Evolutionary conservation across 2,888 invertebrate genomes (phyloP), one percentile per base, ranked within the genome.

Genomic region (Brachyptera putata): DNA sequence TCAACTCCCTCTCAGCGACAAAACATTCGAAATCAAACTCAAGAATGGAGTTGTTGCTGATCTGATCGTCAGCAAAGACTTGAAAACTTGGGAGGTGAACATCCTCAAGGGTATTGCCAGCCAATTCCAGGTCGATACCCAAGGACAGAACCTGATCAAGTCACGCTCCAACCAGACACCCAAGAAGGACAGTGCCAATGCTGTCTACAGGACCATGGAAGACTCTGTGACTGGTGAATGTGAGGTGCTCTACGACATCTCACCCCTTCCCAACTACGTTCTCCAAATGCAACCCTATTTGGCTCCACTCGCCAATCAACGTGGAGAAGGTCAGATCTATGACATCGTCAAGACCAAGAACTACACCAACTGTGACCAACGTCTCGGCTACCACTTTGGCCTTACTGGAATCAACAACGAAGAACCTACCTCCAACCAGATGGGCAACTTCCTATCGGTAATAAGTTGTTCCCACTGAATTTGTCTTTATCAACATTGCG

Each of bases 231-330:
- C 84, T 49, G 89, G 89, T 50, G 80, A 82, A 71, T 85, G 85
- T 66, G 85, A 86, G 63, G 84, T 84, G n/a, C 69, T 82, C n/a
- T 89, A 89, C 73, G 80, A 86, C 49, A 79, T 88, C 43, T 78
- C 80, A 11, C 82, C 81, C 7, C 73, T 85, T 53, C 77, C 82
- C 3, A 74, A 81, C 22, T 79, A 80, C 69, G 74, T 80, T 70
- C 72, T 82, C 46, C 76, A 82, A 56, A 75, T 76, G 58, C 69
- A 79, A n/a, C 82, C 83, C 0, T 73, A 79, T 64, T 76, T 83
- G 65, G 77, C 76, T 36, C 79, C 79, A 3, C 63, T 75, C 50
- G 74, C 75, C 1, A 74, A 83, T 24, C n/a, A n/a, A n/a, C 66
- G 61, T 3, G 67, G 64, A 1, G 62, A 66, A 4, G 76, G 76